Evolutionary conservation across 92 coral and sea anemone species (phyloP).

Genomic region (Zoanthus sociatus): DNA sequence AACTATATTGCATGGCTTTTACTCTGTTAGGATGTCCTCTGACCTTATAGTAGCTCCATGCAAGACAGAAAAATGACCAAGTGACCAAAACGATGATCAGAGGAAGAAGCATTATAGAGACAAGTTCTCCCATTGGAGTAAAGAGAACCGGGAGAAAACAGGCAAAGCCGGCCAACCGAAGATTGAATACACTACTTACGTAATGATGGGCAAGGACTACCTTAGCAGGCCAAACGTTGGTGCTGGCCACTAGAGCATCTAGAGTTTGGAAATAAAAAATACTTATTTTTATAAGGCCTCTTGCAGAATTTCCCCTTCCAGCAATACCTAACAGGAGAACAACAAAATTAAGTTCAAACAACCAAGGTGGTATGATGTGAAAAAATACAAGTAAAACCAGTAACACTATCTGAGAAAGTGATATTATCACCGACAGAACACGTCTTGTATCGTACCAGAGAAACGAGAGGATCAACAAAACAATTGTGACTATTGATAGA

Average conservation of each 20-base stretch:
- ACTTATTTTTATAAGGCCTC: constrained; percentile 64
- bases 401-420: constrained; percentile 55
- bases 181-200: constrained; percentile 68
- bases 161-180: constrained; percentile 65
- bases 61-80: constrained; percentile 55
- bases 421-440: constrained; percentile 47
- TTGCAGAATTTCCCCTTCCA: constrained; percentile 65
- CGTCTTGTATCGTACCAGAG: constrained; percentile 59
- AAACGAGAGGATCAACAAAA: constrained; percentile 55
- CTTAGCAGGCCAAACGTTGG: constrained; percentile 63
- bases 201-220: constrained; percentile 61
- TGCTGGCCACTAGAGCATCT: constrained; percentile 66
- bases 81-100: constrained; percentile 48
- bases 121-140: constrained; percentile 65
- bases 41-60: constrained; percentile 23
- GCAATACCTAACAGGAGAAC: constrained; percentile 76
- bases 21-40: constrained; percentile 35
- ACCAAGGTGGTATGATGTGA: constrained; percentile 78
- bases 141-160: constrained; percentile 61
- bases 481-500: constrained; percentile 15
- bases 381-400: constrained; percentile 61
- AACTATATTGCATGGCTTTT: constrained; percentile 36
- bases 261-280: constrained; percentile 73
- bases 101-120: constrained; percentile 65
- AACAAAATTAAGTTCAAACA: constrained; percentile 64